These are phyloP conservation scores for Amblyraja radiata DNA, from an alignment of 2,797 vertebrate genomes.

Conservation along the genomic window DNA sequence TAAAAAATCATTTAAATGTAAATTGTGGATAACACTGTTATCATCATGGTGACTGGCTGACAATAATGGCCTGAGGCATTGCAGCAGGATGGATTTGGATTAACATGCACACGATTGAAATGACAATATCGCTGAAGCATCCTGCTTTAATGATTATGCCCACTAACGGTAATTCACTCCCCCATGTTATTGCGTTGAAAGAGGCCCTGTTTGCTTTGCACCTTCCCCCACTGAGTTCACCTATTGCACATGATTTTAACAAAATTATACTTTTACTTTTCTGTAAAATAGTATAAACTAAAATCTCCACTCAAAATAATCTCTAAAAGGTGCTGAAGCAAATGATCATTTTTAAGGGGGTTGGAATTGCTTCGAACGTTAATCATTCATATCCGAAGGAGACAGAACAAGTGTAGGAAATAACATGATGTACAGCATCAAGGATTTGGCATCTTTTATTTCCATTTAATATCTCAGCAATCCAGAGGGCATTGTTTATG, in stretches of 20 bases:
- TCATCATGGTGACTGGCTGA: background rate
- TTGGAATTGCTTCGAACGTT: background rate
- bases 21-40: background rate
- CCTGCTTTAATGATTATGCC: background rate
- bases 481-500: background rate
- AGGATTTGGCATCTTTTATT: background rate
- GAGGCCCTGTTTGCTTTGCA: background rate
- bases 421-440: background rate
- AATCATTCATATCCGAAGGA: background rate
- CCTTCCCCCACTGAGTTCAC: background rate
- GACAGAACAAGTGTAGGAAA: background rate
- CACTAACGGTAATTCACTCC: background rate
- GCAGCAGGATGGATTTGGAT: background rate
- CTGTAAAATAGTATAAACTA: background rate
- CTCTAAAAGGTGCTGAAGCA: background rate
- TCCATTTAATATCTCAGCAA: background rate
- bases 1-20: background rate
- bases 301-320: background rate
- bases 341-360: background rate
- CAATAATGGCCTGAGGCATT: background rate
- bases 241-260: background rate
- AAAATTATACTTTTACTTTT: background rate
- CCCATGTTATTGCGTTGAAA: background rate
- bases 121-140: background rate
- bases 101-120: conserved; percentile 2